Percentiles rank a stretch among this genome's conserved stretches.
These are phyloP conservation scores for Sweltsa coloradensis DNA, from an alignment of 1,140 invertebrate species.

Conservation along the genomic window DNA sequence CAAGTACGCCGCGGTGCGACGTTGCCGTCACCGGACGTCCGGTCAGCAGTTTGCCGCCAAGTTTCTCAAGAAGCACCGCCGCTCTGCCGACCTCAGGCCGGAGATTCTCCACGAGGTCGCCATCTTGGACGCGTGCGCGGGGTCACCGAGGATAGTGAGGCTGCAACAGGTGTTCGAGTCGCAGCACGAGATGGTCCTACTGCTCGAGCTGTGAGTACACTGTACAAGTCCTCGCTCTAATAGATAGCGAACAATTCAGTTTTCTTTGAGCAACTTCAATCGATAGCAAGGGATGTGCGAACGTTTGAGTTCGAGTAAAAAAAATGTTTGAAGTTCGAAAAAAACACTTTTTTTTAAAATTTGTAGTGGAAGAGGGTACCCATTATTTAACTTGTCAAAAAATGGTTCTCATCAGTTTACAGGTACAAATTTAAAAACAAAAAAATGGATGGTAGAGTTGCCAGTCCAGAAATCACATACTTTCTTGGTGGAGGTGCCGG, in stretches of 20 bases:
- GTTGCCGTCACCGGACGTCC: constrained; percentile 43
- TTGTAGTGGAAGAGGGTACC: too few relatives aligned
- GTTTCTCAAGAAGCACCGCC: constrained; percentile 52
- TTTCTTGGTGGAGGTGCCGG: too few relatives aligned
- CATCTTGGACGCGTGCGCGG: constrained; percentile 46
- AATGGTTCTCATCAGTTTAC: too few relatives aligned
- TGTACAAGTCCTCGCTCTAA: constrained; percentile 1
- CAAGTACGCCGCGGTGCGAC: constrained; percentile 61
- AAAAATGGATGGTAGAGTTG: too few relatives aligned
- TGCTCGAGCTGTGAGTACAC: constrained; percentile 63
- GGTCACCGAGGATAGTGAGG: constrained; percentile 47
- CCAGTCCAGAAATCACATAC: too few relatives aligned
- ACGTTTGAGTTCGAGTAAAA: background rate
- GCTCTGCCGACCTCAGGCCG: constrained; percentile 42
- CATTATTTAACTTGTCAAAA: too few relatives aligned
- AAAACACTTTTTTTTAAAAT: background rate
- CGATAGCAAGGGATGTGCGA: too few relatives aligned
- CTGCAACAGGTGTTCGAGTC: constrained; percentile 62
- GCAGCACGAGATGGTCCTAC: constrained; percentile 51
- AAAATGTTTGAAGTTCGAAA: too few relatives aligned
- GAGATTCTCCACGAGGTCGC: constrained; percentile 55
- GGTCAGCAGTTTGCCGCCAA: constrained; percentile 59
- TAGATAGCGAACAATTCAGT: too few relatives aligned
- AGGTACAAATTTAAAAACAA: too few relatives aligned
- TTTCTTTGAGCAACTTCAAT: too few relatives aligned